Percentiles rank a stretch among this genome's conserved stretches.
Conservation (phyloP, 2,888 invertebrate species). For the Nipponacmea schrenckii region DNA sequence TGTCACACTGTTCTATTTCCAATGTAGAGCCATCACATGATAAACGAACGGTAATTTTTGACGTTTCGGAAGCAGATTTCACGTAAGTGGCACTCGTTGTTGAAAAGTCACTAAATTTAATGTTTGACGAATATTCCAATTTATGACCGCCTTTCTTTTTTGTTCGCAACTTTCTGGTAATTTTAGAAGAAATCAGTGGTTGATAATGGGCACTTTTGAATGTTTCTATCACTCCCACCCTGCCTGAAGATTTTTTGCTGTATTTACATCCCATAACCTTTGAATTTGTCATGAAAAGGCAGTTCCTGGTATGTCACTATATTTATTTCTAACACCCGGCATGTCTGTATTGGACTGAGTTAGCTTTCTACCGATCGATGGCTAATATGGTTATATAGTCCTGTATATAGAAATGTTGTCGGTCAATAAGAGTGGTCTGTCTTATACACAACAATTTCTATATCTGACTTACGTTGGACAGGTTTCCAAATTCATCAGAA, state of each 20-base stretch:
- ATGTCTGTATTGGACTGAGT: too few species aligned
- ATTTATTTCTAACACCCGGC: too few species aligned
- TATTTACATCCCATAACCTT: background rate
- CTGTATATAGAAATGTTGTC: too few species aligned
- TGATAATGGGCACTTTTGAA: background rate
- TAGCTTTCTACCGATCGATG: too few species aligned
- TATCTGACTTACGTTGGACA: too few species aligned
- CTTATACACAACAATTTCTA: too few species aligned
- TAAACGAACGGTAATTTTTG: constrained; percentile 45
- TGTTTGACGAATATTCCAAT: constrained; percentile 18
- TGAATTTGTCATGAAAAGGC: too few species aligned
- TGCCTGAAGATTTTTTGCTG: background rate
- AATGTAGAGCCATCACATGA: constrained; percentile 49
- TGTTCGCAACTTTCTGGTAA: background rate
- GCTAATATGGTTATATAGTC: too few species aligned
- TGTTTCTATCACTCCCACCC: background rate
- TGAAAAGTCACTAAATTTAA: constrained; percentile 30
- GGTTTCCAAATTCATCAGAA: too few species aligned
- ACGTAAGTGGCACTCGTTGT: constrained; percentile 40
- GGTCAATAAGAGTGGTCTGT: too few species aligned
- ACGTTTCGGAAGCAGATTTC: constrained; percentile 33
- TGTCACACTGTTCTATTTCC: constrained; percentile 46
- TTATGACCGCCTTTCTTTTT: constrained; percentile 2
- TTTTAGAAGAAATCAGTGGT: background rate
- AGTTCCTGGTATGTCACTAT: too few species aligned